A percentile compares a stretch with the other conserved stretches of the same genome.
Evolutionary conservation across 2,888 invertebrate genomes (phyloP).

Genomic region (Nasonovia ribisnigri): DNA sequence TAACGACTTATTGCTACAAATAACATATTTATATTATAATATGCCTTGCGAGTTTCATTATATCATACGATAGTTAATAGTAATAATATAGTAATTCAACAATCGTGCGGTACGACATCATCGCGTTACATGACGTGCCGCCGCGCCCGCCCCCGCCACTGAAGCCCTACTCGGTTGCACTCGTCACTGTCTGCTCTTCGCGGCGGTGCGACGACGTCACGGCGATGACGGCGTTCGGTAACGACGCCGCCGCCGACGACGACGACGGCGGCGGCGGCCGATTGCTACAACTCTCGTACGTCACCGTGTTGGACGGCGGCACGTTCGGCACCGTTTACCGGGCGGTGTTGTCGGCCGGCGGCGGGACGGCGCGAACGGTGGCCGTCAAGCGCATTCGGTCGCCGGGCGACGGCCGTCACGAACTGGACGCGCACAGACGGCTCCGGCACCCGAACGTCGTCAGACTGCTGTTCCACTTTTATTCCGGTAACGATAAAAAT

Average conservation of each 20-base stretch:
- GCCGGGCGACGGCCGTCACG: conserved; percentile 23
- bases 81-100: not conserved
- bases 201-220: conserved; percentile 25
- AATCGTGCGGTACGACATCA: not conserved
- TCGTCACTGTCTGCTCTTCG: not conserved
- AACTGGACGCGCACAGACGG: conserved; percentile 27
- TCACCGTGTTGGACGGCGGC: conserved; percentile 37
- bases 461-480: conserved; percentile 52
- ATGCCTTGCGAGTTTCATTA: not conserved
- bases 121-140: not conserved
- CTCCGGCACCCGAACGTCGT: conserved; percentile 46
- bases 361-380: conserved; percentile 3
- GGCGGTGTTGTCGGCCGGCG: not conserved
- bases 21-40: not conserved
- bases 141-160: not conserved
- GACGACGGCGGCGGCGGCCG: conserved; percentile 8
- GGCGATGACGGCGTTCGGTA: conserved; percentile 21
- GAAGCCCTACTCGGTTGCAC: no score
- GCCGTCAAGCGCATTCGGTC: conserved; percentile 40
- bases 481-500: conserved; percentile 30
- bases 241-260: not conserved
- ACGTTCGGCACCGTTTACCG: conserved; percentile 38
- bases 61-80: not conserved
- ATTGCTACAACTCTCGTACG: conserved; percentile 19
- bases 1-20: not conserved